Base-by-base conservation (phyloP, 2,888 invertebrate genomes). In the Trachelus tabidus region DNA sequence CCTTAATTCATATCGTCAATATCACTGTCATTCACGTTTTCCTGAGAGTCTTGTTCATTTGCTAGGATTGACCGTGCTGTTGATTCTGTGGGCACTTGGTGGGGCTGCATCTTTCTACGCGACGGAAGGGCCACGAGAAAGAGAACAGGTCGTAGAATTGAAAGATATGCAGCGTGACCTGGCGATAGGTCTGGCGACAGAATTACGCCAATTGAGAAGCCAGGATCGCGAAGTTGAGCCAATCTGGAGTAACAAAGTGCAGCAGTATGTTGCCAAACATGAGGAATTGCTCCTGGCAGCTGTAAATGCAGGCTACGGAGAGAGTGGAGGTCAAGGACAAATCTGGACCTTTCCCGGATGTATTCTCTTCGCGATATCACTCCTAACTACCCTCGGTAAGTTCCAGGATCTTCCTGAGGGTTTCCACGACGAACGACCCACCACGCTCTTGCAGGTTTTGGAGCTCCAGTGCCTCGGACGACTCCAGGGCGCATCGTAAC, bases 271-370 rank as follows among this genome's bases (percentile, higher is more conserved):
- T 73, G 88, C 88, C 6, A 93, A 93, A 68, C 94, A 95, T 83
- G 94, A 94, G 85, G 92, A 93, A 30, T 92, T 92, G 34, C 91
- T 95, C 9, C 92, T 95, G 3, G 93, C 94, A 79, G 92, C 93
- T 0, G 93, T 94, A 1, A 93, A 92, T 80, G 92, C 92, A 12
- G 94, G 94, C 6, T 94, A 93, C 82, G 93, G 93, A 1, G 93
- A 93, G 85, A 93, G 93, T 12, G 92, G 91, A 68, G 92, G 92
- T 1, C 92, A 92, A 0, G 95, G 95, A 1, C 93, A 92, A 79
- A 94, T 95, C 80, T 95, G 95, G 95, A 93, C 94, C 34, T 93
- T 95, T 82, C 93, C 95, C 0, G 95, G 95, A 23, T 95, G 95
- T 69, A 92, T 95, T 75, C 92, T 96, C 34, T 95, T 95, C 86